Base-by-base conservation (phyloP, 1,140 invertebrate species). In the Harpegnathos saltator region DNA sequence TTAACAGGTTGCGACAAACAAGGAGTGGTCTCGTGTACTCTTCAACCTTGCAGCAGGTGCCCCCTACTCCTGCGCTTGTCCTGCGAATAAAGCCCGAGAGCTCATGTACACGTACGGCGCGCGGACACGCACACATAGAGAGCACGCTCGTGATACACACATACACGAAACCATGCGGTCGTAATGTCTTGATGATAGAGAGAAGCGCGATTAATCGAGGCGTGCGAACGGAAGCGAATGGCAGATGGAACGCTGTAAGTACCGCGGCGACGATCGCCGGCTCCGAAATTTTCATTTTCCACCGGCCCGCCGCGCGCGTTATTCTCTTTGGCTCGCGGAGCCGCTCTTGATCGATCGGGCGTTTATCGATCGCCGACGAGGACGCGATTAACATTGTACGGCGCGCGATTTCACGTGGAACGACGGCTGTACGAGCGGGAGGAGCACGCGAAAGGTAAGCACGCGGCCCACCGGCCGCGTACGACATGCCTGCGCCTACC, bases 1-100 rank as follows among this genome's bases (percentile, higher is more conserved):
- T 83, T 83, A 83, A 75, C 82, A 83, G 73, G 82, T 83, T 83
- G 82, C 63, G 73, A 78, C 82, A 83, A 83, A 83, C 82, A 78
- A 83, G 82, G 82, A 80, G 75, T 80, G 75, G 75, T 80, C n/a
- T n/a, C 75, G 75, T 80, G 75, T 80, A 80, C 38, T 80, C 75
- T 80, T 80, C 75, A 80, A 80, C 65, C 75, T 80, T 80, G 75
- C 33, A 80, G 38, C 75, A 80, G 59, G 69, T 74, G 61, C 38
- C 78, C 68, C 48, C 71, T 50, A 50, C 48, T 7, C 44, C 48
- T 26, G 56, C 56, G 15, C 26, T 50, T 66, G 19, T 24, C 44
- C 44, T 26, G 26, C 63, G 26, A 66, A 44, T 29, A 17, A 19
- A 38, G 63, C 63, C 56, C 56, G 1, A n/a, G 56, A 19, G 38